A percentile compares a stretch with the other conserved stretches of the same genome.
phyloP scores from a whole-genome alignment of 2,888 invertebrate genomes.

The Imbricaverruca yamaguchii region DNA sequence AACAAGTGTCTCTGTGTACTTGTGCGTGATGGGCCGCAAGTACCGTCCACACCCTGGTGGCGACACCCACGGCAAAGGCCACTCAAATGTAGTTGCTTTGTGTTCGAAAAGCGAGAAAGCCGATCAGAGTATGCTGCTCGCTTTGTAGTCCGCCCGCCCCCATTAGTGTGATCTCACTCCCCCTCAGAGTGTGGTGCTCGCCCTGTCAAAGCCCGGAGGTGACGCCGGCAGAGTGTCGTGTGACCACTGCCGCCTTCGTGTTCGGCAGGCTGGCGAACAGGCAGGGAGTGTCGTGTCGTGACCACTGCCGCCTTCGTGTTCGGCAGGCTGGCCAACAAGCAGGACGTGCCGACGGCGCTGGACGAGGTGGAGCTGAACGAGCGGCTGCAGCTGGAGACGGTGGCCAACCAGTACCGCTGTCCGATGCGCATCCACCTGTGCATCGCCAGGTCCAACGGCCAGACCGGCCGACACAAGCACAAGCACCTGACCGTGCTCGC shows the following conservation, averaged over 20 bases:
- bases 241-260: neutral
- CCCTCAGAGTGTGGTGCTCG: too few species aligned
- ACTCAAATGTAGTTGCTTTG: too few species aligned
- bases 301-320: slow-evolving; percentile 5
- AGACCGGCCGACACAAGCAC: neutral
- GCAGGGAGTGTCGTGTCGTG: slow-evolving; percentile 56
- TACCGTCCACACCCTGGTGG: too few species aligned
- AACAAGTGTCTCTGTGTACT: too few species aligned
- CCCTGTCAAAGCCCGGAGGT: too few species aligned
- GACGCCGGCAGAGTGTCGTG: too few species aligned
- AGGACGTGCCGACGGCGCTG: slow-evolving; percentile 66
- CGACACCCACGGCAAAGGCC: too few species aligned
- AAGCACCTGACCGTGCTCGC: neutral
- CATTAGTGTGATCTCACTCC: too few species aligned
- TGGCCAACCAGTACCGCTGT: slow-evolving; percentile 6
- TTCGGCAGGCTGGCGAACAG: slow-evolving; percentile 66
- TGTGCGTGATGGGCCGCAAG: too few species aligned
- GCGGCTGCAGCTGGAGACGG: slow-evolving; percentile 48
- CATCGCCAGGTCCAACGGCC: neutral
- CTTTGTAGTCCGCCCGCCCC: too few species aligned
- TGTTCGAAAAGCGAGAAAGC: too few species aligned
- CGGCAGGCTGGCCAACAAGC: slow-evolving; percentile 70
- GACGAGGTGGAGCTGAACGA: slow-evolving; percentile 78
- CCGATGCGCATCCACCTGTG: slow-evolving; percentile 8
- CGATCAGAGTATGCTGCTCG: too few species aligned